These are phyloP conservation scores for Nephrocerus scutellatus DNA, from an alignment of 2,888 invertebrate genomes.

Conservation along the genomic window DNA sequence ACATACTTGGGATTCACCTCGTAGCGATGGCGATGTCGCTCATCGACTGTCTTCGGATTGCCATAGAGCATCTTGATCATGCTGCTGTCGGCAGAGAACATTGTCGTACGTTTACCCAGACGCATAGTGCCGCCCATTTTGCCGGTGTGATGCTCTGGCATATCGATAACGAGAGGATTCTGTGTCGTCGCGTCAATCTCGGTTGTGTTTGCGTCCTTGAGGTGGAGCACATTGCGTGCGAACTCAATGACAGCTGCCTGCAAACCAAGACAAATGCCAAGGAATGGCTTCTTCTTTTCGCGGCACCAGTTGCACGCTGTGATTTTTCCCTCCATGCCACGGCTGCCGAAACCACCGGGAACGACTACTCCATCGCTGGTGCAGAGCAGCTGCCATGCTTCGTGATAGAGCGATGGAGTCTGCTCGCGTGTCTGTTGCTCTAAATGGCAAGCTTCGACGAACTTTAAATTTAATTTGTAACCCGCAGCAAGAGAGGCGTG, in stretches of 20 bases:
- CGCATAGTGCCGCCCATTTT: slow-evolving; percentile 97
- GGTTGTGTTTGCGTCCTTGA: slow-evolving; percentile 75
- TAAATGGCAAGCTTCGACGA: slow-evolving; percentile 85
- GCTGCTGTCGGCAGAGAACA: slow-evolving; percentile 58
- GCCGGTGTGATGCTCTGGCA: slow-evolving; percentile 96
- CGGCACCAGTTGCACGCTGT: slow-evolving; percentile 91
- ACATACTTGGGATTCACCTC: slow-evolving; percentile 93
- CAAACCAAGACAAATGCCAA: slow-evolving; percentile 96
- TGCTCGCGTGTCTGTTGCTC: slow-evolving; percentile 65
- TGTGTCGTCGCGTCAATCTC: slow-evolving; percentile 71
- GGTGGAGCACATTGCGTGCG: slow-evolving; percentile 72
- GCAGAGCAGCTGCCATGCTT: slow-evolving; percentile 89
- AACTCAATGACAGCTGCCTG: slow-evolving; percentile 97
- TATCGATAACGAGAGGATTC: slow-evolving; percentile 86
- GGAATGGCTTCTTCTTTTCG: slow-evolving; percentile 78
- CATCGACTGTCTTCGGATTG: slow-evolving; percentile 71
- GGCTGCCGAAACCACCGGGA: slow-evolving; percentile 94
- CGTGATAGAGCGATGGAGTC: slow-evolving; percentile 79
- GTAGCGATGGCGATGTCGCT: slow-evolving; percentile 94
- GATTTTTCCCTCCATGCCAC: slow-evolving; percentile 95
- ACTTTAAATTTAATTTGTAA: slow-evolving; percentile 77
- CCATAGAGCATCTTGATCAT: slow-evolving; percentile 69
- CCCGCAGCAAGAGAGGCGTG: slow-evolving; percentile 86
- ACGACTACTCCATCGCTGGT: slow-evolving; percentile 86
- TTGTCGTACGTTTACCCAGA: slow-evolving; percentile 84